phyloP scores from a whole-genome alignment of 2,797 vertebrate species.

The Accipiter superciliosus region DNA sequence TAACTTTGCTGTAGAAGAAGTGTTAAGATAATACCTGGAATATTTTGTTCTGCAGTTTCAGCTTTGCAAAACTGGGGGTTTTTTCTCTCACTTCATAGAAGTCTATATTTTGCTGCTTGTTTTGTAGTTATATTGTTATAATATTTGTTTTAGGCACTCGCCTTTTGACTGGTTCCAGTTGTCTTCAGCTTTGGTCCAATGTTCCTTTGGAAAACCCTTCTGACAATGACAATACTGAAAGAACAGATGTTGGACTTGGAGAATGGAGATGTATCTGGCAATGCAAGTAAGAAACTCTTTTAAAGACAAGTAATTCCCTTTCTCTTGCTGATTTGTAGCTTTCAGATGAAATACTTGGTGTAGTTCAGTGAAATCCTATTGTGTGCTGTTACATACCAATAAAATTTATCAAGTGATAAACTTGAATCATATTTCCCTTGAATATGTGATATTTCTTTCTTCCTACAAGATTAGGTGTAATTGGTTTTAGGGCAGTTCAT shows the following conservation, averaged over 20 bases:
- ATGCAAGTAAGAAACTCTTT: constrained; percentile 86
- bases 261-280: constrained; percentile 93
- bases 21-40: neutral
- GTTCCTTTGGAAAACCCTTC: constrained; percentile 47
- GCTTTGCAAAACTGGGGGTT: neutral
- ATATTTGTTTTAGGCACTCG: constrained; percentile 76
- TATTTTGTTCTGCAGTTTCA: neutral
- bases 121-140: neutral
- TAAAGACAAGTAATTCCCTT: neutral
- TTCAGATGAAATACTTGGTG: neutral
- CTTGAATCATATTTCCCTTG: neutral
- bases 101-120: neutral
- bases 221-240: constrained; percentile 69
- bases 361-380: neutral
- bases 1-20: neutral
- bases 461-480: neutral
- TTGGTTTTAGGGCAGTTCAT: neutral
- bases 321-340: neutral
- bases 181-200: constrained; percentile 92
- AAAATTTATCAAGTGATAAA: neutral
- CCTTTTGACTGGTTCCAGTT: constrained; percentile 89
- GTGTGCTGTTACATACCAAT: neutral
- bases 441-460: neutral
- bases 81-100: neutral
- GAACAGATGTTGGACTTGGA: constrained; percentile 64